Evolutionary conservation across 2,888 invertebrate genomes (phyloP).

Genomic region (Lissonota sp.): DNA sequence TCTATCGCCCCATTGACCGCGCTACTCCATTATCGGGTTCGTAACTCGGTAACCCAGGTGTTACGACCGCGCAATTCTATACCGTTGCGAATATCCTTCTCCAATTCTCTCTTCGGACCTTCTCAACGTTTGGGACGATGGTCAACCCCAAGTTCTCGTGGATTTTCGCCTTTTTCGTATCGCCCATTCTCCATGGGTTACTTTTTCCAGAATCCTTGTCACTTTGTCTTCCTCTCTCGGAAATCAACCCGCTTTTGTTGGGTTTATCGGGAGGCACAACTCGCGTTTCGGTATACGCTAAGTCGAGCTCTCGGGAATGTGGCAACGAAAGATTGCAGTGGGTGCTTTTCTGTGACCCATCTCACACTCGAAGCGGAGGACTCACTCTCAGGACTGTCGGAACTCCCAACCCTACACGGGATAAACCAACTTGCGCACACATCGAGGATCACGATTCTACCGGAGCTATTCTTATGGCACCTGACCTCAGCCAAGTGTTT

Average conservation of each 20-base stretch:
- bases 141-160: not conserved
- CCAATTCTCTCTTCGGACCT: conserved; percentile 40
- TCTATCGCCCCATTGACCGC: conserved; percentile 80
- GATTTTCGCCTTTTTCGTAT: conserved; percentile 9
- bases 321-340: conserved; percentile 63
- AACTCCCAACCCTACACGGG: no score
- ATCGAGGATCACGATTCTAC: conserved; percentile 34
- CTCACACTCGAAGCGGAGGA: conserved; percentile 5
- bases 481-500: conserved; percentile 61
- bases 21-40: conserved; percentile 80
- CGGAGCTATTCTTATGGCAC: conserved; percentile 38
- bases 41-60: conserved; percentile 76
- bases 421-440: not conserved
- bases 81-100: not conserved
- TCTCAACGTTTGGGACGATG: not conserved
- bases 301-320: conserved; percentile 27
- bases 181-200: conserved; percentile 36
- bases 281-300: conserved; percentile 2
- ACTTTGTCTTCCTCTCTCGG: conserved; percentile 12
- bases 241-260: conserved; percentile 80
- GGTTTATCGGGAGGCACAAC: conserved; percentile 73
- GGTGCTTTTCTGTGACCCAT: conserved; percentile 30
- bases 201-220: conserved; percentile 46
- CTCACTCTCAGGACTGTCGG: not conserved
- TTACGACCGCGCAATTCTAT: not conserved